phyloP scores from a whole-genome alignment of 2,113 vertebrate genomes.

The Sebastes schlegelii region DNA sequence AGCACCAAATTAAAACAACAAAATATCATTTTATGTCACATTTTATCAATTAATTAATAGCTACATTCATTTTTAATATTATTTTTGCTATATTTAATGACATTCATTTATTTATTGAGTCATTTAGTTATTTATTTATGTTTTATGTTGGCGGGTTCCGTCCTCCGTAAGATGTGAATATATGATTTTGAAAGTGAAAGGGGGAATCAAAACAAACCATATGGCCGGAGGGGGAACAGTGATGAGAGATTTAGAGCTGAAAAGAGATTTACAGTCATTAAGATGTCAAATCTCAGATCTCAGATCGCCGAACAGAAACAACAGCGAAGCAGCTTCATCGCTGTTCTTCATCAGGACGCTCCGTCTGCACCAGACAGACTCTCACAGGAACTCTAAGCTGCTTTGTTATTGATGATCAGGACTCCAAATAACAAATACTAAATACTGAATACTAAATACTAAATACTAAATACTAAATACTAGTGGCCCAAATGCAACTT shows the following conservation, averaged over 20 bases:
- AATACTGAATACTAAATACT: no score
- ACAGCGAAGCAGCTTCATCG: conserved; percentile 23
- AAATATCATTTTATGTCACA: no score
- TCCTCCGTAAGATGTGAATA: neutral
- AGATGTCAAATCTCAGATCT: conserved; percentile 32
- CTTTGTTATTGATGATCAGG: conserved; percentile 5
- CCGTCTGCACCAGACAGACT: conserved; percentile 24
- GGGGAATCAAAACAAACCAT: conserved; percentile 8
- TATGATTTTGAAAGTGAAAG: neutral
- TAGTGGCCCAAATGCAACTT: conserved; percentile 7
- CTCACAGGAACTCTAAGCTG: conserved; percentile 13
- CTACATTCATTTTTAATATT: no score
- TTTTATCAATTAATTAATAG: no score
- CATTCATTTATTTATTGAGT: no score
- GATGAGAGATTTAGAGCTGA: conserved; percentile 20
- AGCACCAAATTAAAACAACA: no score
- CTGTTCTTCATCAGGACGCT: conserved; percentile 5
- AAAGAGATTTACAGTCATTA: conserved; percentile 46
- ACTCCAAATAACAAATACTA: neutral
- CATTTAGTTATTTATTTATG: no score
- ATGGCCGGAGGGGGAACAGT: neutral
- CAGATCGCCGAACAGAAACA: conserved; percentile 31
- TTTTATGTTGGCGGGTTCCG: no score
- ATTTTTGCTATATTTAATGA: no score
- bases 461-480: neutral